Percentiles rank a stretch among this genome's conserved stretches.
Evolutionary conservation across 2,888 invertebrate genomes (phyloP).

Genomic region (Protophormia terraenovae): DNA sequence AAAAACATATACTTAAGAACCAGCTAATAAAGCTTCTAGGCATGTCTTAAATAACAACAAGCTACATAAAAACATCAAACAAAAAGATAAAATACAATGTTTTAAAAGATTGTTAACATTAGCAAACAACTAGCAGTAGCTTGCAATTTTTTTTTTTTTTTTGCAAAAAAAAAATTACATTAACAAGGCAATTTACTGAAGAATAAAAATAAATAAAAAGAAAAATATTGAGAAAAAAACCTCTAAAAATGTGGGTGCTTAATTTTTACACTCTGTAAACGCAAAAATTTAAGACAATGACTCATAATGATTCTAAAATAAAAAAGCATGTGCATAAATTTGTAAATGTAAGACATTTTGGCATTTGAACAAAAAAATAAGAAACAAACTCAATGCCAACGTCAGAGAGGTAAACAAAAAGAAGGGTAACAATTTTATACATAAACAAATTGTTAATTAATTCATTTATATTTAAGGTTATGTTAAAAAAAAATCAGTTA

Average conservation of each 20-base stretch:
- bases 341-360: conserved; percentile 12
- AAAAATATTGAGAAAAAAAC: neutral
- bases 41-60: conserved; percentile 41
- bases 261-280: neutral
- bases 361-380: conserved; percentile 2
- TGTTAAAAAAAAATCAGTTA: no score
- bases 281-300: neutral
- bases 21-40: conserved; percentile 46
- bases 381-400: neutral
- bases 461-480: no score
- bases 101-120: conserved; percentile 55
- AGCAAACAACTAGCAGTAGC: conserved; percentile 6
- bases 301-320: neutral
- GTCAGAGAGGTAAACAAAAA: neutral
- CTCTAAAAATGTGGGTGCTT: conserved; percentile 10
- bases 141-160: conserved; percentile 50
- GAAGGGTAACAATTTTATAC: no score
- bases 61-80: neutral
- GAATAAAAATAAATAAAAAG: neutral
- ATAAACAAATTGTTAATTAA: no score
- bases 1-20: neutral
- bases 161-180: conserved; percentile 17
- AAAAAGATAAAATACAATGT: conserved; percentile 44
- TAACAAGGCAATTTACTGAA: conserved; percentile 6
- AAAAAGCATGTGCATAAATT: neutral